Percentiles rank a stretch among this genome's conserved stretches.
Evolutionary conservation across 2,797 vertebrate genomes (phyloP).

Genomic region (Sebastes goodei): DNA sequence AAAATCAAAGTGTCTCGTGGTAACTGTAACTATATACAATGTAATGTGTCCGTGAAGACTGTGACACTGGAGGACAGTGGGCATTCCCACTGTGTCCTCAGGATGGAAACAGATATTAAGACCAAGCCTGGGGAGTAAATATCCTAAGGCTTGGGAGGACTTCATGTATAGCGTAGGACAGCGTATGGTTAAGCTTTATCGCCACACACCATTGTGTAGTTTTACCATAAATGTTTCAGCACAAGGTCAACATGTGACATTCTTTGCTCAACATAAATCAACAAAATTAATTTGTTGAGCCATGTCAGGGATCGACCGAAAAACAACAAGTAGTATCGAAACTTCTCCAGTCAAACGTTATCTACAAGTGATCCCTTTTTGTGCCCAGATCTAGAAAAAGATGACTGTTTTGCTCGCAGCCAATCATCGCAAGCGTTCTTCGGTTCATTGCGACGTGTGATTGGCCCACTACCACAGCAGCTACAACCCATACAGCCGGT

Average conservation of each 20-base stretch:
- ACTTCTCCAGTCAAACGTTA: too few species aligned
- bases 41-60: too few species aligned
- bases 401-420: too few species aligned
- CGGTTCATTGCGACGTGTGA: too few species aligned
- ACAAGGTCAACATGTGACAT: neutral
- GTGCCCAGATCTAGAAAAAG: too few species aligned
- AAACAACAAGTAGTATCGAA: too few species aligned
- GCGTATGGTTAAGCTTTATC: neutral
- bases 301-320: neutral
- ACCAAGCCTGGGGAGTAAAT: neutral
- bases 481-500: too few species aligned
- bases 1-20: too few species aligned
- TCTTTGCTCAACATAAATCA: neutral
- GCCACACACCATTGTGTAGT: neutral
- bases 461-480: too few species aligned
- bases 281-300: neutral
- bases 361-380: too few species aligned
- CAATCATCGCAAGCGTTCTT: too few species aligned
- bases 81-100: constrained; percentile 7
- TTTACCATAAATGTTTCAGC: neutral
- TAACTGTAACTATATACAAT: too few species aligned
- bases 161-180: neutral
- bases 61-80: neutral
- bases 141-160: neutral
- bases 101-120: constrained; percentile 5